Base-by-base conservation (phyloP, 2,888 invertebrate species). In the Eupithecia subfuscata region DNA sequence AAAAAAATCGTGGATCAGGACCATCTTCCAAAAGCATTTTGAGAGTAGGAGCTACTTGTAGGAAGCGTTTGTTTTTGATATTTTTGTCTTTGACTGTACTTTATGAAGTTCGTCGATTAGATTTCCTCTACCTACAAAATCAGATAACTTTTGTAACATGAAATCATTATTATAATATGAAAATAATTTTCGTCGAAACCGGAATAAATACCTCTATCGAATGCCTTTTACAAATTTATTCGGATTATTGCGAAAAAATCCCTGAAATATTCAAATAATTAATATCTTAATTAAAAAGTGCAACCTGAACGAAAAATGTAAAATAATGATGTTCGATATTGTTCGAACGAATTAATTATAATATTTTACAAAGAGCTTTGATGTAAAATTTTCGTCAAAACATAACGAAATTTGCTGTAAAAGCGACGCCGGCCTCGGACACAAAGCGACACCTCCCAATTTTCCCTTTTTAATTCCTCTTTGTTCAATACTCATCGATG, bases 401-500 rank as follows among this genome's bases (percentile, higher is more conserved):
- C 30, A n/a, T 69, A 25, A 45, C 34, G 34, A 18, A 69, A 48
- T 52, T 18, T 25, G 45, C 14, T n/a, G 45, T 22, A 64, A 65
- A 52, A 74, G 37, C 40, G 1, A 56, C 40, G 12, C 22, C 12
- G 74, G 11, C 74, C 2, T 22, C 71, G 74, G 72, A 56, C 68
- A 64, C 70, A 69, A 74, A 48, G 74, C 18, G 69, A 73, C 71
- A 69, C 73, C 65, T 75, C 71, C 60, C 69, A 75, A 70, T 68
- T 37, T 68, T 67, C 70, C 71, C 69, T 67, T 76, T 77, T 75
- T 71, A 84, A 75, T 73, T 69, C 74, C 79, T 82, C 81, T 84
- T 85, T 84, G 81, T 80, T 70, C 76, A 74, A 72, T 75, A 76
- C 76, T 79, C 80, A 83, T 83, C 82, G 80, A 80, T 76, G 78